Evolutionary conservation across 1,140 invertebrate species (phyloP).

Genomic region (Panagrolaimus sp.): DNA sequence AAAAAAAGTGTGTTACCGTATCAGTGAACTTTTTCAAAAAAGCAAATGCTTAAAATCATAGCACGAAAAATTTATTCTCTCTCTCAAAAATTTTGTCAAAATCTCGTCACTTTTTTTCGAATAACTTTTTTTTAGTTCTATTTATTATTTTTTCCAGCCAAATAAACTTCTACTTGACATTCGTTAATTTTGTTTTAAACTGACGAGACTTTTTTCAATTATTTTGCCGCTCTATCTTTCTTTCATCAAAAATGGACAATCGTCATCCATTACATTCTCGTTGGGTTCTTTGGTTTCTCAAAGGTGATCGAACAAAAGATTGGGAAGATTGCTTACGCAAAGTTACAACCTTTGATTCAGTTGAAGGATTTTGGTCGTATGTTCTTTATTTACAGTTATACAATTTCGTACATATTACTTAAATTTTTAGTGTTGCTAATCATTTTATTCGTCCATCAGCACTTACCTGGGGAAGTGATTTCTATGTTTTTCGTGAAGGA

Average conservation of each 20-base stretch:
- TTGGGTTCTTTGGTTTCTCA: constrained; percentile 97
- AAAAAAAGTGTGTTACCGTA: no score
- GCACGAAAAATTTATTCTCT: no score
- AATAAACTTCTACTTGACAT: no score
- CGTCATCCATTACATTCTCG: constrained; percentile 71
- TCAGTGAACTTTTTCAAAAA: no score
- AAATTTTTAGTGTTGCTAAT: constrained; percentile 73
- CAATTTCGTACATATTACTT: neutral
- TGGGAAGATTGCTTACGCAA: constrained; percentile 92
- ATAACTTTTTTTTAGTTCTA: no score
- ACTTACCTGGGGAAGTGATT: constrained; percentile 80
- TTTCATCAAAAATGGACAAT: constrained; percentile 18
- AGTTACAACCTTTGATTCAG: constrained; percentile 86
- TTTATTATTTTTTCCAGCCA: no score
- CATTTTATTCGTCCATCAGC: constrained; percentile 88
- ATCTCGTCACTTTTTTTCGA: no score
- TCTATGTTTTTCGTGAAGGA: constrained; percentile 81
- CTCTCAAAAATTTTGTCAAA: no score
- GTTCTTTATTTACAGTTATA: constrained; percentile 6
- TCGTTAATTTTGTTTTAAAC: no score
- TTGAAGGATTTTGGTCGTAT: constrained; percentile 87
- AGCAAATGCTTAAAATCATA: no score
- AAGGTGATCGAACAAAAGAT: constrained; percentile 76
- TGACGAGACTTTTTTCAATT: no score
- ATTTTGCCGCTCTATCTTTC: no score